These are phyloP conservation scores for Momotus momota DNA, from an alignment of 2,797 vertebrate species.

Conservation along the genomic window DNA sequence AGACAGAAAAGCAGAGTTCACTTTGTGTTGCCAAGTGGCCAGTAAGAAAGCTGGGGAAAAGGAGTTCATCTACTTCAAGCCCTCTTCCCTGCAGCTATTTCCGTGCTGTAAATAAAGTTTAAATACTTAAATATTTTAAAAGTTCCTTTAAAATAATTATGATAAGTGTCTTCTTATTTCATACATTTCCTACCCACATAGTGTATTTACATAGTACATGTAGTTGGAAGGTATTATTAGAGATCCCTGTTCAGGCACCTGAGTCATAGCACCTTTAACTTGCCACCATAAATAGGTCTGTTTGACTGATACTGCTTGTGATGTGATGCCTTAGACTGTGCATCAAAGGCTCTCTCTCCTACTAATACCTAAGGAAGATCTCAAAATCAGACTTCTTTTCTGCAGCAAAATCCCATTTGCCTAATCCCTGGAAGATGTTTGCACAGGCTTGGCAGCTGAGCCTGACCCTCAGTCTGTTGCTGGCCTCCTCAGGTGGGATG, in stretches of 20 bases:
- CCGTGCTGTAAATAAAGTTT: neutral
- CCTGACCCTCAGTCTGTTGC: neutral
- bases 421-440: neutral
- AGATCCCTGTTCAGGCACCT: constrained; percentile 48
- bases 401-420: neutral
- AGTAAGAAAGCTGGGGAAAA: neutral
- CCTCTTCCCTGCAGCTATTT: neutral
- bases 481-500: neutral
- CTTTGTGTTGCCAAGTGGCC: neutral
- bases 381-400: neutral
- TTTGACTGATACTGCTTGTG: constrained; percentile 6
- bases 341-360: neutral
- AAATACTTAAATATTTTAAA: constrained; percentile 18
- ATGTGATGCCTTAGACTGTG: neutral
- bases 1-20: neutral
- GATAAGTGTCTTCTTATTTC: constrained; percentile 24
- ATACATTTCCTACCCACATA: constrained; percentile 38
- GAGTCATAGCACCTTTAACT: constrained; percentile 63
- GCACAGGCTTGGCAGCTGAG: neutral
- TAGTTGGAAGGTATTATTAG: constrained; percentile 60
- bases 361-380: neutral
- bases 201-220: constrained; percentile 36
- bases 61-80: neutral
- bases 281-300: constrained; percentile 39
- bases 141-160: constrained; percentile 34